Evolutionary conservation across 1,140 invertebrate species (phyloP).

Genomic region (Zaprionus kolodkinae): DNA sequence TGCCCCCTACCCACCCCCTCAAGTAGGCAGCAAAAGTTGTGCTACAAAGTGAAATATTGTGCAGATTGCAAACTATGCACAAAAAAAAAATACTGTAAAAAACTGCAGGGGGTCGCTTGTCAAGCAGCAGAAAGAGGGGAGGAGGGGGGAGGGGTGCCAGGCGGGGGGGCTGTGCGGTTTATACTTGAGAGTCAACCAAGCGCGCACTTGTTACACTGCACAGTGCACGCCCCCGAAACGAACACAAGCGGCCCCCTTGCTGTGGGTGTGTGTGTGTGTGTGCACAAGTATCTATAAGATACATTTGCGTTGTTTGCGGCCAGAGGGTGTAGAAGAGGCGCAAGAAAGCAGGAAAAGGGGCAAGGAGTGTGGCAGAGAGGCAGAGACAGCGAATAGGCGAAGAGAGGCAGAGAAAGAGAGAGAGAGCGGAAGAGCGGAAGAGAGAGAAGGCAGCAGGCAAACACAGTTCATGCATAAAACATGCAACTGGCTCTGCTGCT

Average conservation of each 20-base stretch:
- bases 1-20: background rate
- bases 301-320: constrained; percentile 67
- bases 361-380: background rate
- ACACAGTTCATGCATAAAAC: constrained; percentile 65
- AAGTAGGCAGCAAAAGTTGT: constrained; percentile 42
- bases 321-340: background rate
- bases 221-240: constrained; percentile 34
- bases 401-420: background rate
- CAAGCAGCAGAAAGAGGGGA: background rate
- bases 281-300: constrained; percentile 60
- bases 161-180: background rate
- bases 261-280: background rate
- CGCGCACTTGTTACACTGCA: constrained; percentile 56
- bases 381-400: background rate
- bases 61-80: constrained; percentile 45
- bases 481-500: constrained; percentile 55
- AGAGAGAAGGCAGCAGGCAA: background rate
- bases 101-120: constrained; percentile 39
- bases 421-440: too few species aligned
- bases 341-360: background rate
- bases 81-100: constrained; percentile 16
- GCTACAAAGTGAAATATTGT: constrained; percentile 43
- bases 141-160: background rate
- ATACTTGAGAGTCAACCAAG: constrained; percentile 51
- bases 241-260: constrained; percentile 10